phyloP scores from a whole-genome alignment of 2,797 vertebrate species.

The Myotis myotis region DNA sequence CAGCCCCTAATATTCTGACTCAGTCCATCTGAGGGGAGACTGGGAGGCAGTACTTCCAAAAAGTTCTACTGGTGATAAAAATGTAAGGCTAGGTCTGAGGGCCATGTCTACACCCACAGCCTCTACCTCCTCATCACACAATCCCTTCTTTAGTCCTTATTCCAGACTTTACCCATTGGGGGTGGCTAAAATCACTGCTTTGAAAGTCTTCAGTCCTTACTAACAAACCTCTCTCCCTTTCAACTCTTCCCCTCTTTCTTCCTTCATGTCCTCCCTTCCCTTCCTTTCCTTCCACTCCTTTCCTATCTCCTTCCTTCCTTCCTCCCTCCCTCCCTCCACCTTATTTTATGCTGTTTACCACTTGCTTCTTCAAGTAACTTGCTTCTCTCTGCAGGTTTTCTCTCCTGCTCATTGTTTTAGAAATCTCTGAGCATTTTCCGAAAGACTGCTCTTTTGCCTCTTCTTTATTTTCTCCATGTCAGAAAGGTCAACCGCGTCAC shows the following conservation, averaged over 20 bases:
- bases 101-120: fast-evolving
- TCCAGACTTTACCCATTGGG: no score
- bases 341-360: no score
- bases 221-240: no score
- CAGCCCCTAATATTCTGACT: neutral
- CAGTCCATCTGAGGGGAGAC: neutral
- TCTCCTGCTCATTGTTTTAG: neutral
- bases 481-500: neutral
- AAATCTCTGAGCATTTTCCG: neutral
- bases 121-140: neutral
- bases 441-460: neutral
- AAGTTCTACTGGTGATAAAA: neutral
- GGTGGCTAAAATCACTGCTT: no score
- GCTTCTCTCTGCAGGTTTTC: neutral
- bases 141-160: neutral
- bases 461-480: neutral
- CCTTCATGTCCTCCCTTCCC: neutral
- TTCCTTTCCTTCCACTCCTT: no score
- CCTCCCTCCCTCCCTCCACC: neutral
- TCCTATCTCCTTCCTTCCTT: no score
- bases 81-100: neutral
- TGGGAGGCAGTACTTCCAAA: neutral
- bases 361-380: neutral
- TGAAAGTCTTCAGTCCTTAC: no score
- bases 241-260: no score